These are phyloP conservation scores for Cordilura impudica DNA, from an alignment of 2,888 invertebrate species.

Conservation along the genomic window DNA sequence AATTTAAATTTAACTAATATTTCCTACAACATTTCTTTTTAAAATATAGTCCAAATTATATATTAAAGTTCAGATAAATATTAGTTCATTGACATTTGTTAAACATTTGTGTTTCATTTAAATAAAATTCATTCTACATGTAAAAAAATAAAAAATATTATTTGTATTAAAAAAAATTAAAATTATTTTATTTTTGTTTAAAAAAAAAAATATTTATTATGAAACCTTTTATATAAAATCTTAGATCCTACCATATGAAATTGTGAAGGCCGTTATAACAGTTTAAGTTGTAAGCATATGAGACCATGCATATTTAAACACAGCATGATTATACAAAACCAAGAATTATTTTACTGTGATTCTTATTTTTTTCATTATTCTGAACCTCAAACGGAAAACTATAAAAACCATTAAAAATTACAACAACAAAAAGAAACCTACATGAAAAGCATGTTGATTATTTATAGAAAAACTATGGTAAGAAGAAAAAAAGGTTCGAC, in stretches of 20 bases:
- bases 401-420: slow-evolving; percentile 51
- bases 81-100: too few species aligned
- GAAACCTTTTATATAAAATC: too few species aligned
- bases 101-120: too few species aligned
- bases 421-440: slow-evolving; percentile 11
- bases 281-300: neutral
- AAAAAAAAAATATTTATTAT: too few species aligned
- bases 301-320: slow-evolving; percentile 4
- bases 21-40: too few species aligned
- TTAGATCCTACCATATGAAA: neutral
- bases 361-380: slow-evolving; percentile 3
- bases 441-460: slow-evolving; percentile 61
- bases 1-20: too few species aligned
- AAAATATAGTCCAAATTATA: too few species aligned
- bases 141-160: too few species aligned
- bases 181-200: too few species aligned
- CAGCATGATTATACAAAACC: slow-evolving; percentile 54
- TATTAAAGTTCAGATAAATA: too few species aligned
- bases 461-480: slow-evolving; percentile 7
- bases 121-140: too few species aligned
- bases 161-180: too few species aligned
- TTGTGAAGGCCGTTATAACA: neutral
- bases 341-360: slow-evolving; percentile 32
- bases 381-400: slow-evolving; percentile 52
- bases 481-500: slow-evolving; percentile 30